phyloP scores from a whole-genome alignment of 1,140 invertebrate species.

The Pseudomyrmex pallidus region DNA sequence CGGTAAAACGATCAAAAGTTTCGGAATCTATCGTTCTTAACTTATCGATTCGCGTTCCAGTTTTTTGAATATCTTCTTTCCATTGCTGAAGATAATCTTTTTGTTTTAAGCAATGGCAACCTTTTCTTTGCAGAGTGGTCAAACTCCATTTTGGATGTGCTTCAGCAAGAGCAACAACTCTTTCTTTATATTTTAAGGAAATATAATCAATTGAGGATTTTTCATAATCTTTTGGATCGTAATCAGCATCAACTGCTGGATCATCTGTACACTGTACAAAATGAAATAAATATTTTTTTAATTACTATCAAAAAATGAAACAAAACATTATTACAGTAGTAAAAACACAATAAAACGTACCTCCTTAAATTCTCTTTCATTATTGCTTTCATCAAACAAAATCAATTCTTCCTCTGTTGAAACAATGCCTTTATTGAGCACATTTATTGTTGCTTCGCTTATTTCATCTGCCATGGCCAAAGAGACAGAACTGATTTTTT shows the following conservation, averaged over 20 bases:
- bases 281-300: neutral
- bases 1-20: neutral
- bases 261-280: neutral
- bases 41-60: neutral
- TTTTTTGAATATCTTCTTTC: neutral
- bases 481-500: constrained; percentile 1
- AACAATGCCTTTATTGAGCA: neutral
- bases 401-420: neutral
- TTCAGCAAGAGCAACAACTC: neutral
- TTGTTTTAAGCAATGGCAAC: neutral
- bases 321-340: neutral
- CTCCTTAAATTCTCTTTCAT: neutral
- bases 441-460: constrained; percentile 5
- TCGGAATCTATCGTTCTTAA: neutral
- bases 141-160: neutral
- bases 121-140: neutral
- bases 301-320: neutral
- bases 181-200: neutral
- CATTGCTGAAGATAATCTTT: neutral
- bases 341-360: neutral
- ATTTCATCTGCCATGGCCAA: neutral
- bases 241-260: neutral
- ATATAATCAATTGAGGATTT: neutral
- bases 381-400: neutral
- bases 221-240: neutral